Evolutionary conservation across 2,888 invertebrate species (phyloP).

Genomic region (Mystacides longicornis): DNA sequence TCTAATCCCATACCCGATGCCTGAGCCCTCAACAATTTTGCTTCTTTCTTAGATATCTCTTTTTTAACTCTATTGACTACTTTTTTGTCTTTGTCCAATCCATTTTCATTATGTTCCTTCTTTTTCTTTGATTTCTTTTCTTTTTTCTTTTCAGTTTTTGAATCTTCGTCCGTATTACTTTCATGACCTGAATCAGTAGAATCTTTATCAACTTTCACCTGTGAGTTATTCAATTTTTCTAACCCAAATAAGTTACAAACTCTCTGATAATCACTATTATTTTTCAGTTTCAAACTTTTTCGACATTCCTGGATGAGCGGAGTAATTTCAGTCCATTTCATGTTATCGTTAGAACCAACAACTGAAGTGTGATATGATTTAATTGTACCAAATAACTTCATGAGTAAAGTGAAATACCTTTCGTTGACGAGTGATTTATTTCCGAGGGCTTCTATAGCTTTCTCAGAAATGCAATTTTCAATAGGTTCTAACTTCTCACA

Average conservation of each 20-base stretch:
- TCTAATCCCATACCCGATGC: conserved; percentile 42
- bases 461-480: conserved; percentile 43
- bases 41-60: conserved; percentile 42
- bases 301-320: conserved; percentile 35
- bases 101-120: conserved; percentile 12
- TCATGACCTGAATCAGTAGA: conserved; percentile 22
- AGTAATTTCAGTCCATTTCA: conserved; percentile 39
- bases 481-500: conserved; percentile 36
- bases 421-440: conserved; percentile 43
- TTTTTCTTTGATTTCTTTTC: conserved; percentile 9
- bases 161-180: conserved; percentile 27
- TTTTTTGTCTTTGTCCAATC: conserved; percentile 21
- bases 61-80: conserved; percentile 20
- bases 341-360: conserved; percentile 27
- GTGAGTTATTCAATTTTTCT: conserved; percentile 33
- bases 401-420: conserved; percentile 49
- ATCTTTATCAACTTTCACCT: conserved; percentile 15
- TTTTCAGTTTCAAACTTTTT: conserved; percentile 34
- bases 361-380: conserved; percentile 41
- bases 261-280: conserved; percentile 41
- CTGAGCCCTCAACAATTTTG: conserved; percentile 38
- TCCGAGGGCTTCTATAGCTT: conserved; percentile 37
- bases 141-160: conserved; percentile 21
- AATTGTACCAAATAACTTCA: conserved; percentile 47
- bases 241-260: conserved; percentile 37